phyloP scores from a whole-genome alignment of 2,888 invertebrate genomes.

The Acrocera orbiculus region DNA sequence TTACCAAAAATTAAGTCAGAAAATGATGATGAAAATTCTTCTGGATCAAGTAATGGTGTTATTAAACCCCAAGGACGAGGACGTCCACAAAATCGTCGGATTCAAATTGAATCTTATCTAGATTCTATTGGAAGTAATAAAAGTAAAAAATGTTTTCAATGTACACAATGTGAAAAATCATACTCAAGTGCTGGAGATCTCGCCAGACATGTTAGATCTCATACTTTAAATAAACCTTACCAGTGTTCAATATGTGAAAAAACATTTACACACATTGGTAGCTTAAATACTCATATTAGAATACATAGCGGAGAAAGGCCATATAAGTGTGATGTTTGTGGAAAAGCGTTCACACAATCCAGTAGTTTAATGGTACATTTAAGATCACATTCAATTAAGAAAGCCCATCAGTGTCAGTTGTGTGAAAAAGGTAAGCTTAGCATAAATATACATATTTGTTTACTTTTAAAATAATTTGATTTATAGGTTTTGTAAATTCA shows the following conservation, averaged over 20 bases:
- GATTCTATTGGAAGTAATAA: not conserved
- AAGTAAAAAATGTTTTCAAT: conserved; percentile 20
- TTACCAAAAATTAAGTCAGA: conserved; percentile 5
- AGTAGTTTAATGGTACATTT: conserved; percentile 31
- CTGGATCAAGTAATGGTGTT: conserved; percentile 7
- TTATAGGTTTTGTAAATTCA: conserved; percentile 25
- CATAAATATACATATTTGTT: not conserved
- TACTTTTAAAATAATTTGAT: too few species aligned
- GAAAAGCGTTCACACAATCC: conserved; percentile 30
- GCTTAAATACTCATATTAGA: conserved; percentile 30
- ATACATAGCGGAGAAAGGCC: conserved; percentile 31
- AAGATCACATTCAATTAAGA: conserved; percentile 26
- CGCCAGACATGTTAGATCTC: conserved; percentile 31
- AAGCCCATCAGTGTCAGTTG: conserved; percentile 28
- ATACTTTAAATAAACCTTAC: conserved; percentile 30
- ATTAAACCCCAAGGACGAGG: not conserved
- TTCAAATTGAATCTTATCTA: conserved; percentile 1
- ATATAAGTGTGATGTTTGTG: conserved; percentile 29
- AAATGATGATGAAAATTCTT: conserved; percentile 9
- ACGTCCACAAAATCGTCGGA: conserved; percentile 1
- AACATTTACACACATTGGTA: conserved; percentile 31
- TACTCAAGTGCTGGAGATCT: conserved; percentile 30
- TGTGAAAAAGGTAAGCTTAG: conserved; percentile 26
- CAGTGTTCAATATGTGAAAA: conserved; percentile 31
- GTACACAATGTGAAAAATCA: conserved; percentile 27